phyloP scores from a whole-genome alignment of 1,140 invertebrate genomes.

The Drosophila rufa region DNA sequence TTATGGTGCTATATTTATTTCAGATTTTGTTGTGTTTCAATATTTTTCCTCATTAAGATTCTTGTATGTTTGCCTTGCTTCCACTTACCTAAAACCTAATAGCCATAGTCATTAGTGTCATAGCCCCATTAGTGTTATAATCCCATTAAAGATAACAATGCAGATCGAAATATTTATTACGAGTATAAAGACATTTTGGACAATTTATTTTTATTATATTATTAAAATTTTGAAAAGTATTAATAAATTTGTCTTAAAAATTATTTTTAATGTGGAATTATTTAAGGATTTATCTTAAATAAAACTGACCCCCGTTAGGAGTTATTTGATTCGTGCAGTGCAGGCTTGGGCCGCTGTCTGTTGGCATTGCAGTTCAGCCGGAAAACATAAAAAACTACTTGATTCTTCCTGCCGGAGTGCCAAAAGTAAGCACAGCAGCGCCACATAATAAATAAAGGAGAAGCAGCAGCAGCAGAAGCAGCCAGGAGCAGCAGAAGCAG shows the following conservation, averaged over 20 bases:
- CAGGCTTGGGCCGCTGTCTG: slow-evolving; percentile 50
- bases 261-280: neutral
- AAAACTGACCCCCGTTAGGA: neutral
- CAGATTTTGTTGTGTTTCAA: no score
- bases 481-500: slow-evolving; percentile 47
- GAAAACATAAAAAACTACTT: slow-evolving; percentile 84
- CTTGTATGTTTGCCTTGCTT: no score
- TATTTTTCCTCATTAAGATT: no score
- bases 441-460: slow-evolving; percentile 80
- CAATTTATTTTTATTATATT: no score
- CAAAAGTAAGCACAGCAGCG: slow-evolving; percentile 79
- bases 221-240: neutral
- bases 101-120: no score
- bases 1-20: no score
- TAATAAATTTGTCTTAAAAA: no score
- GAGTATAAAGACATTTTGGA: no score
- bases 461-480: slow-evolving; percentile 23
- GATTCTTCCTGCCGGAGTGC: slow-evolving; percentile 80
- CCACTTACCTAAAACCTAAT: no score
- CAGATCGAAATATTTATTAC: neutral
- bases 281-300: neutral
- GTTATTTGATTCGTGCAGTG: slow-evolving; percentile 19
- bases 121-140: no score
- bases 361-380: slow-evolving; percentile 81
- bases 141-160: no score